phyloP scores from a whole-genome alignment of 2,113 vertebrate species.

The Castor canadensis region DNA sequence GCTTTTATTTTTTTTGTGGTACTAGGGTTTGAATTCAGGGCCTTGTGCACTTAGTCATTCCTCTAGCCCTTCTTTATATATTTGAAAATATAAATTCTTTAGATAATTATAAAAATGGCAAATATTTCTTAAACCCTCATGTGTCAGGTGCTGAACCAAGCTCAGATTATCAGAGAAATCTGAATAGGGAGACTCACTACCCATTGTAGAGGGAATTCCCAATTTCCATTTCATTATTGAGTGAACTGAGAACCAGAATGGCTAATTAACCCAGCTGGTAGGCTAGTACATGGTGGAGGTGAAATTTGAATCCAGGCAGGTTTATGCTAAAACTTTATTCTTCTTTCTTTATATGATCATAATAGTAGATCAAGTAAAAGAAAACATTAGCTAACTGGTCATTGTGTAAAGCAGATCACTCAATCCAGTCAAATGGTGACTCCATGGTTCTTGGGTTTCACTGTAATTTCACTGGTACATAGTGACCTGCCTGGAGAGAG shows the following conservation, averaged over 20 bases:
- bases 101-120: neutral
- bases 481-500: neutral
- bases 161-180: neutral
- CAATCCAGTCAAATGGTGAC: neutral
- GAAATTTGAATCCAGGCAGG: neutral
- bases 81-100: slow-evolving; percentile 41
- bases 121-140: neutral
- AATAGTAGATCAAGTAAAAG: neutral
- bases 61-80: too few relatives aligned
- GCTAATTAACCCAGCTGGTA: neutral
- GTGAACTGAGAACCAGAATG: neutral
- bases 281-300: neutral
- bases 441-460: neutral
- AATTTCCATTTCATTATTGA: neutral
- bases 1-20: neutral
- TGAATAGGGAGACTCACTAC: neutral
- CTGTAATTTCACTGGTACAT: neutral
- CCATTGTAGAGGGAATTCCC: neutral
- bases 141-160: neutral
- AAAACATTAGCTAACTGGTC: neutral
- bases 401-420: neutral
- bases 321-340: neutral
- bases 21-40: too few relatives aligned
- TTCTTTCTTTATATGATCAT: neutral
- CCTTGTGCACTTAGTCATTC: too few relatives aligned